Evolutionary conservation across 2,797 vertebrate species (phyloP), one percentile per base, ranked within the genome.

Genomic region (Leucoraja ocellata): DNA sequence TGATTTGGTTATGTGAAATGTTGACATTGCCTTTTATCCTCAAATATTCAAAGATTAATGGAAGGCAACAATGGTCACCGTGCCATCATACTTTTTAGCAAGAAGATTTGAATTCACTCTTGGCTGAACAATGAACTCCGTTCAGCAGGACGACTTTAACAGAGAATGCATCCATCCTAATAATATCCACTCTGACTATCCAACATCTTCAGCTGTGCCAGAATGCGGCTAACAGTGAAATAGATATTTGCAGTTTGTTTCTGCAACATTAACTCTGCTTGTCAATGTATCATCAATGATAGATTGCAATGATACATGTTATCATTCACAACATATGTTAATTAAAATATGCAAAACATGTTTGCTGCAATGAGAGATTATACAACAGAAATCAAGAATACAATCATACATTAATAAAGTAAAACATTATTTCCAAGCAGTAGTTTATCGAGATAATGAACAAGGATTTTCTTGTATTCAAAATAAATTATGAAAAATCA

Each of bases 141-240:
- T 68, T 68, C 84, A 88, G 63, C 7, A 28, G 8, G 11, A 36
- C 18, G 61, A 32, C 25, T n/a, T 86, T n/a, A 86, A n/a, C 14
- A 88, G 58, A 32, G 28, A 6, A 13, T 63, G 46, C 4, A 88
- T 2, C 32, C 61, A n/a, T 16, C 46, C 46, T 54, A 54, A 88
- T 65, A 68, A 36, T 11, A 68, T 88, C 0, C n/a, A 65, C n/a
- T 36, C 14, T 68, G 1, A 88, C 61, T 68, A 39, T 65, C 36
- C 32, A 88, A 21, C 61, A 68, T 68, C n/a, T 88, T 88, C 84
- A 86, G 58, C 83, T 65, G 28, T 86, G 76, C 28, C 83, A 88
- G 32, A 88, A 68, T n/a, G n/a, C 58, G 6, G 28, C n/a, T 63
- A 86, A 11, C 18, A 36, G n/a, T 68, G n/a, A 88, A 88, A 25